These are phyloP conservation scores for Prorops nasuta DNA, from an alignment of 1,140 invertebrate genomes.

Conservation along the genomic window DNA sequence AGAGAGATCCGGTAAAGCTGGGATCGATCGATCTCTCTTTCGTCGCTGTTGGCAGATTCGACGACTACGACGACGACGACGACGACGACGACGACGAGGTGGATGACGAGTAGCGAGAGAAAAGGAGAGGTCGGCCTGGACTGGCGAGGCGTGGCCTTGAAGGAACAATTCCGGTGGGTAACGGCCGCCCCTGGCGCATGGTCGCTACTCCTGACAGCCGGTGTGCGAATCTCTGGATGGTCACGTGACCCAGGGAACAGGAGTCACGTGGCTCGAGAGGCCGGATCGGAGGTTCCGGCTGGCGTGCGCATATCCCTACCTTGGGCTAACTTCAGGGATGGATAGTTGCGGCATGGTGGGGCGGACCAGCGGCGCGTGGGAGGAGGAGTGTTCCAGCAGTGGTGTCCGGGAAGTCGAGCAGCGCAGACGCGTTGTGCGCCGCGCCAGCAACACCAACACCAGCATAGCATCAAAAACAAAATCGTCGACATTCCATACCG, in stretches of 20 bases:
- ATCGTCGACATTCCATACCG: too few relatives aligned
- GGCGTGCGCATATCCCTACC: too few relatives aligned
- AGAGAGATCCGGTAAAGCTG: constrained; percentile 30
- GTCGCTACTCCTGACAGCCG: constrained; percentile 1
- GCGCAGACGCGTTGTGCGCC: constrained; percentile 54
- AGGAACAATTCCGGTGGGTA: constrained; percentile 37
- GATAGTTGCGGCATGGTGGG: too few relatives aligned
- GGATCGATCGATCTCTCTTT: constrained; percentile 52
- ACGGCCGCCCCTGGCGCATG: constrained; percentile 34
- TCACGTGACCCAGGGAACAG: background rate
- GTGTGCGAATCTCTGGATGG: background rate
- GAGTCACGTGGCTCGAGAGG: background rate
- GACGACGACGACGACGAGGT: too few relatives aligned
- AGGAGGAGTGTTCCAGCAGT: constrained; percentile 51
- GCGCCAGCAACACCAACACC: too few relatives aligned
- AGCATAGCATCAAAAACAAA: too few relatives aligned
- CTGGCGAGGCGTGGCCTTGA: constrained; percentile 25
- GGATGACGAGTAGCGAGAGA: background rate
- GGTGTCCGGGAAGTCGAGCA: constrained; percentile 56
- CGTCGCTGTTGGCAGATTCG: constrained; percentile 41
- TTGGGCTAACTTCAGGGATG: too few relatives aligned
- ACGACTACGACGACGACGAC: too few relatives aligned
- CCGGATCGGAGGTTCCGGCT: background rate
- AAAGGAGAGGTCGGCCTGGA: background rate
- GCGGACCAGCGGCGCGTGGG: constrained; percentile 43